Evolutionary conservation across 2,888 invertebrate species (phyloP), one percentile per base, ranked within the genome.

Genomic region (Drosophila eohydei): DNA sequence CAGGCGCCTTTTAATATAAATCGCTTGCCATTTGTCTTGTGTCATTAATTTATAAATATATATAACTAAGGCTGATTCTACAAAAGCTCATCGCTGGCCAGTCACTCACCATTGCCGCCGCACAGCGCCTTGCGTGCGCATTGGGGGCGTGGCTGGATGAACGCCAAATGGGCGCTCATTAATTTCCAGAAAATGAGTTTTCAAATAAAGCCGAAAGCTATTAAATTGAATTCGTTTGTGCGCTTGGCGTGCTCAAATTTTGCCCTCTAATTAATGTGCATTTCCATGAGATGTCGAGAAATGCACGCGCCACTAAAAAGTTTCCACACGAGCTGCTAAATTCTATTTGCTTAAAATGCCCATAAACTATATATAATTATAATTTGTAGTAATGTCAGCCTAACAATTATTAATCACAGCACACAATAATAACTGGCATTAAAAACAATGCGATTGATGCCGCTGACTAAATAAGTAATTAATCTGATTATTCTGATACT

Each of bases 121-220:
- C 34, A 40, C 44, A 58, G 40, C 52, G 65, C 50, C 62, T 80
- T 82, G 85, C 85, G 85, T 83, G 86, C 80, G 65, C 68, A 38
- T 78, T 82, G 89, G 74, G 83, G 88, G 88, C 88, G 88, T 81
- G 85, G 66, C 69, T 51, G 78, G 73, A 71, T 78, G 72, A 58
- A 64, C 73, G 81, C 83, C 89, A 88, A 88, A 89, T 88, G 89
- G 80, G 75, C 78, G 79, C 80, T 80, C 88, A 88, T 88, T 88
- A 88, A 89, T 88, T 87, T 83, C 60, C 74, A 75, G 80, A 83
- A 83, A 88, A 87, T 82, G 71, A 84, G 76, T 75, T 82, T 84
- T 82, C 80, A 78, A 74, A 86, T 70, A 72, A 78, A 70, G 54
- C 71, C 74, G 66, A 78, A 84, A 74, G 74, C 73, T 71, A 82